A percentile compares a stretch with the other conserved stretches of the same genome.
Conservation (phyloP, 2,113 vertebrate genomes). For the Rhea pennata region DNA sequence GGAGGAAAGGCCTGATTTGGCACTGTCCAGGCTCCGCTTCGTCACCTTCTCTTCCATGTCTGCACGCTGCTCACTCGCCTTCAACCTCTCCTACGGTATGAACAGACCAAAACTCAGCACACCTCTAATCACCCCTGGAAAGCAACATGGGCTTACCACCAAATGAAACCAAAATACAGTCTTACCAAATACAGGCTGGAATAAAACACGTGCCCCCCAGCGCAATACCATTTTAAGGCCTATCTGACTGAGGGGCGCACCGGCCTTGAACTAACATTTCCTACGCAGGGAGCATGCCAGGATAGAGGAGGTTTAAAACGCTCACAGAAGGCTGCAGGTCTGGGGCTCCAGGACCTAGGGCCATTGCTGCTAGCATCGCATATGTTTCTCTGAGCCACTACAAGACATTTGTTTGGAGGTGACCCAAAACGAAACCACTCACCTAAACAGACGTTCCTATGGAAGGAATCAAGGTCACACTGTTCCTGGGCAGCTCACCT, state of each 20-base stretch:
- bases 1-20: conserved; percentile 80
- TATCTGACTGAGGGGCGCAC: not conserved
- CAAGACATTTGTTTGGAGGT: not conserved
- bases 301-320: not conserved
- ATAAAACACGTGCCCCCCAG: not conserved
- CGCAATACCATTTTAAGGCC: not conserved
- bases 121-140: not conserved
- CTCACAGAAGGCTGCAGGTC: not conserved
- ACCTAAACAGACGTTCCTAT: not conserved
- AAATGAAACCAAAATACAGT: not conserved
- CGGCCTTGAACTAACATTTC: not conserved
- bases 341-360: not conserved
- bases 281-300: too few species aligned
- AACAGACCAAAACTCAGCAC: not conserved
- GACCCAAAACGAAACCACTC: not conserved
- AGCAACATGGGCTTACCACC: not conserved
- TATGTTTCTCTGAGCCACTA: not conserved
- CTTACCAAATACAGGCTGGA: not conserved
- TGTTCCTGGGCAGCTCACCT: not conserved
- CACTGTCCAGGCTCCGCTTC: conserved; percentile 80
- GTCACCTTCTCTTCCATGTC: conserved; percentile 90
- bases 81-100: conserved; percentile 87
- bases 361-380: not conserved
- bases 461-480: rapidly evolving
- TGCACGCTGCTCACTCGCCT: conserved; percentile 85